Percentiles rank a stretch among this genome's conserved stretches.
These are phyloP conservation scores for Agrochola lychnidis DNA, from an alignment of 2,888 invertebrate genomes.

Conservation along the genomic window DNA sequence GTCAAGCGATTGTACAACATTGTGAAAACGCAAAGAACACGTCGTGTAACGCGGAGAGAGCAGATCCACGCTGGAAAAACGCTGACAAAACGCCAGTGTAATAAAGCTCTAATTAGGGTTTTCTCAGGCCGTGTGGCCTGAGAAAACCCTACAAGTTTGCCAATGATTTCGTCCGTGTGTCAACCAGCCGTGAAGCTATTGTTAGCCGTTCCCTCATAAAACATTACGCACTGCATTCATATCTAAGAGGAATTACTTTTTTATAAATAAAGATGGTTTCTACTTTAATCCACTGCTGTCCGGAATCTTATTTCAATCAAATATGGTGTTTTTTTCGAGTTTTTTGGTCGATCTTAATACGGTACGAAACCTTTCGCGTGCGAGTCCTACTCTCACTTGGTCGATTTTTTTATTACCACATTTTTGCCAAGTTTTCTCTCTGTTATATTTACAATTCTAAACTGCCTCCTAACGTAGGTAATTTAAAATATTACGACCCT, in stretches of 20 bases:
- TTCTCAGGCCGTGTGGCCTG: too few relatives aligned
- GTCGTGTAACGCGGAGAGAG: too few relatives aligned
- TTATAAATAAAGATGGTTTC: constrained; percentile 57
- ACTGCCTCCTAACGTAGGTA: background rate
- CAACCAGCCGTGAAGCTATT: constrained; percentile 52
- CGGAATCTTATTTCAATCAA: background rate
- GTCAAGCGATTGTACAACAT: too few relatives aligned
- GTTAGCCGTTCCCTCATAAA: constrained; percentile 62
- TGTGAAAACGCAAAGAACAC: too few relatives aligned
- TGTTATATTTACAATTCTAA: background rate
- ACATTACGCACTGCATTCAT: constrained; percentile 66
- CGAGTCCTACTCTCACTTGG: too few relatives aligned
- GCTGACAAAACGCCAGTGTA: too few relatives aligned
- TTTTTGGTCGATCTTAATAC: too few relatives aligned
- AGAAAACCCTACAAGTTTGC: background rate
- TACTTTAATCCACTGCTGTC: constrained; percentile 14
- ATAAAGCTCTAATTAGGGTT: too few relatives aligned
- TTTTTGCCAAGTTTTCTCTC: background rate
- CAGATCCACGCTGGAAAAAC: too few relatives aligned
- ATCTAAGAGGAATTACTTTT: constrained; percentile 60
- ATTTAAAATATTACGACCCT: background rate
- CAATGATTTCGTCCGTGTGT: constrained; percentile 27
- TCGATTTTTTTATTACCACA: too few relatives aligned
- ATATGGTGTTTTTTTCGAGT: background rate
- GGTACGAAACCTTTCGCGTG: background rate